These are phyloP conservation scores for Steromphala cineraria DNA, from an alignment of 2,888 invertebrate genomes.

Conservation along the genomic window DNA sequence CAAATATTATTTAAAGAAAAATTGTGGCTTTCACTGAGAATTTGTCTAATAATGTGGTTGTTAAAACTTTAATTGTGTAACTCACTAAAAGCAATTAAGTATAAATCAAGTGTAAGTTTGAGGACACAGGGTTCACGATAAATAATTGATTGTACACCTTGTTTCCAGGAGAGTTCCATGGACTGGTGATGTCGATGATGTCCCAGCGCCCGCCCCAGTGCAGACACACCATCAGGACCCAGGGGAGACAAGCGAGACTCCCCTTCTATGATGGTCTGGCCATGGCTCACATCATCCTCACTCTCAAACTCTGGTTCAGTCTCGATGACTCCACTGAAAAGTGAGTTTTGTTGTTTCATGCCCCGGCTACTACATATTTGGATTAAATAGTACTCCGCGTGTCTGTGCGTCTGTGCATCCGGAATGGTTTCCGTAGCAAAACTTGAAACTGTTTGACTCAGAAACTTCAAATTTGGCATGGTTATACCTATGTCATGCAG, in stretches of 20 bases:
- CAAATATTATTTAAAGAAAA: background rate
- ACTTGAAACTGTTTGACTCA: no score
- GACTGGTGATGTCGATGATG: constrained; percentile 29
- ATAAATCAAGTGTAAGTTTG: no score
- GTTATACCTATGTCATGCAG: no score
- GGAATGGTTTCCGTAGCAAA: no score
- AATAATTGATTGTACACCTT: background rate
- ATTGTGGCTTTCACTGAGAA: background rate
- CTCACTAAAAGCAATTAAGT: no score
- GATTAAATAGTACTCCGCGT: no score
- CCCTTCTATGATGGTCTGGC: constrained; percentile 49
- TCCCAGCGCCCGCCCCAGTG: background rate
- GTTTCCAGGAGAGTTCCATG: constrained; percentile 41
- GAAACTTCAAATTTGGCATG: no score
- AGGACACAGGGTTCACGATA: background rate
- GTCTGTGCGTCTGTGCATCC: no score
- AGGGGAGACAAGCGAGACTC: constrained; percentile 1
- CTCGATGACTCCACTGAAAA: constrained; percentile 61
- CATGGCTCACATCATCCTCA: constrained; percentile 59
- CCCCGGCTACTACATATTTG: no score
- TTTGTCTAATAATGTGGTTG: background rate
- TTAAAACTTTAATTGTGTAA: background rate
- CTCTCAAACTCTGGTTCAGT: constrained; percentile 58
- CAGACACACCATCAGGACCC: background rate
- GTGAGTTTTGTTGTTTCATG: constrained; percentile 41